A percentile compares a stretch with the other conserved stretches of the same genome.
These are phyloP conservation scores for Chaetoderma sp. DNA, from an alignment of 2,888 invertebrate species.

Conservation along the genomic window DNA sequence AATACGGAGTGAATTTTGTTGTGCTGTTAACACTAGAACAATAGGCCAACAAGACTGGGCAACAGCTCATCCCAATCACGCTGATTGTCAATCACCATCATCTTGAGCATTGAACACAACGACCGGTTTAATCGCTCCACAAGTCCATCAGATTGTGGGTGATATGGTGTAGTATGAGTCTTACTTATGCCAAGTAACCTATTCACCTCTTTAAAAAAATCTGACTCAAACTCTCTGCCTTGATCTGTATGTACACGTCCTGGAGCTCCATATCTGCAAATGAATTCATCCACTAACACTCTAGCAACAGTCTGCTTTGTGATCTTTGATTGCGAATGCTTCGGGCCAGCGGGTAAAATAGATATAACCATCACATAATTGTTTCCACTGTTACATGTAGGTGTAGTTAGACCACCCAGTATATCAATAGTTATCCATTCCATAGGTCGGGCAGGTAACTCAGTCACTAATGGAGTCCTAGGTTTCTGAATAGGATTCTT, in stretches of 20 bases:
- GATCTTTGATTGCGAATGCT: no score
- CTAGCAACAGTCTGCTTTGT: slow-evolving; percentile 25
- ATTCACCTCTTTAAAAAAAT: slow-evolving; percentile 20
- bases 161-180: slow-evolving; percentile 32
- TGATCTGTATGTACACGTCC: slow-evolving; percentile 28
- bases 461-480: no score
- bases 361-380: no score
- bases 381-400: no score
- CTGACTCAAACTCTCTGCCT: slow-evolving; percentile 25
- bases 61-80: slow-evolving; percentile 28
- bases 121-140: slow-evolving; percentile 30
- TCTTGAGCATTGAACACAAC: slow-evolving; percentile 20
- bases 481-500: no score
- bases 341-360: no score
- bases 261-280: slow-evolving; percentile 27
- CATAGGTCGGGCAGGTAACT: no score
- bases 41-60: slow-evolving; percentile 17
- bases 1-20: slow-evolving; percentile 12
- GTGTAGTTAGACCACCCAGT: no score
- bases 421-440: no score
- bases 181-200: slow-evolving; percentile 22
- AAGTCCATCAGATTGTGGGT: slow-evolving; percentile 32
- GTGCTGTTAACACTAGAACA: slow-evolving; percentile 14
- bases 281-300: slow-evolving; percentile 21
- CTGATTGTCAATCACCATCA: slow-evolving; percentile 18